Conservation (phyloP, 2,888 invertebrate species). For the Archips xylosteana region DNA sequence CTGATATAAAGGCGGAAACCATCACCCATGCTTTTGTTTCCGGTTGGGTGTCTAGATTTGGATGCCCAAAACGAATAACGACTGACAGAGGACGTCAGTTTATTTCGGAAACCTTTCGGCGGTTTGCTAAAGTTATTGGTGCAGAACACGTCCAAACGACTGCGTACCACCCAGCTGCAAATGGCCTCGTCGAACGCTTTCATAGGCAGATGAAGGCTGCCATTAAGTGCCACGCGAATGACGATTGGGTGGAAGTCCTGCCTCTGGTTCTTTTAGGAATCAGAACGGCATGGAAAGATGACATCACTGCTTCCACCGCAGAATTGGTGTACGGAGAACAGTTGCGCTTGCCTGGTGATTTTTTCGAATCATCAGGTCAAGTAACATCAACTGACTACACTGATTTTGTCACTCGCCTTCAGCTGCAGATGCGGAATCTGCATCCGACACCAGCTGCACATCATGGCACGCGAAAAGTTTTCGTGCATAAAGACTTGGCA, state of each 20-base stretch:
- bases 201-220: conserved; percentile 54
- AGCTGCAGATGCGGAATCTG: background rate
- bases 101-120: conserved; percentile 18
- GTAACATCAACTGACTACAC: conserved; percentile 6
- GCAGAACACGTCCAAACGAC: conserved; percentile 16
- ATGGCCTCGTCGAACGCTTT: conserved; percentile 64
- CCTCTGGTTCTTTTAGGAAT: conserved; percentile 23
- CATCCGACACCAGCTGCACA: conserved; percentile 8
- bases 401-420: conserved; percentile 7
- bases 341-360: conserved; percentile 47
- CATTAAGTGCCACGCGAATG: conserved; percentile 52
- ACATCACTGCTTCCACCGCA: conserved; percentile 11
- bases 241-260: conserved; percentile 17
- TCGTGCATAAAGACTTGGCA: conserved; percentile 11
- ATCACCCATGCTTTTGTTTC: conserved; percentile 52
- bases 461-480: background rate
- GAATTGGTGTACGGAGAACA: conserved; percentile 44
- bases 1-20: conserved; percentile 51
- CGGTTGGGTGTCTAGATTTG: conserved; percentile 63
- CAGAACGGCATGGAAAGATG: conserved; percentile 19
- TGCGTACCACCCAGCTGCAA: conserved; percentile 48
- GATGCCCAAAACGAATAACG: conserved; percentile 49
- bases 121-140: conserved; percentile 3
- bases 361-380: conserved; percentile 32
- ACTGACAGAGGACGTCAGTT: conserved; percentile 47